Evolutionary conservation across 2,888 invertebrate genomes (phyloP).

Genomic region (Philaethria dido): DNA sequence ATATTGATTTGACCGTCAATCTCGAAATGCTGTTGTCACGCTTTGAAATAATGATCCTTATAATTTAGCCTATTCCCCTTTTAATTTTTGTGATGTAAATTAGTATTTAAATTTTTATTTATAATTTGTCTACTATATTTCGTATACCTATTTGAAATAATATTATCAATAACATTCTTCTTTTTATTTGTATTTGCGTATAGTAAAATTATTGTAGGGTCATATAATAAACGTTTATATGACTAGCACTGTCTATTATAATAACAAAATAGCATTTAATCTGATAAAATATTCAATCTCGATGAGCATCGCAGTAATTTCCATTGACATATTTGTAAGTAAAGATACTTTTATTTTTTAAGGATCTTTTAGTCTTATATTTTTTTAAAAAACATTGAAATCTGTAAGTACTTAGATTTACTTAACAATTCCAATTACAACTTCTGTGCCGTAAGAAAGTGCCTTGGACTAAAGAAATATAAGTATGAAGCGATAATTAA

Average conservation of each 20-base stretch:
- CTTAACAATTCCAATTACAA: not conserved
- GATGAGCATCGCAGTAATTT: no score
- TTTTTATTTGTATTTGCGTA: not conserved
- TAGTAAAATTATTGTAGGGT: not conserved
- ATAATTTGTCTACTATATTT: no score
- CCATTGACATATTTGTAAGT: no score
- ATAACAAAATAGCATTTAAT: not conserved
- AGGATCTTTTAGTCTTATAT: no score
- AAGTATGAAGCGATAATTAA: no score
- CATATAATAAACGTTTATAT: not conserved
- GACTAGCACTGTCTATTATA: not conserved
- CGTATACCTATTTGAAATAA: no score
- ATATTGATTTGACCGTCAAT: not conserved
- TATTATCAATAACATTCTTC: not conserved
- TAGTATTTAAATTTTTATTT: no score
- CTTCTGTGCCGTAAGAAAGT: not conserved
- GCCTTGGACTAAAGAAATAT: not conserved
- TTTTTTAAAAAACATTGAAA: not conserved
- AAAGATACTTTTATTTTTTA: no score
- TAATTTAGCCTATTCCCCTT: no score
- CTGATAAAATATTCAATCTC: not conserved
- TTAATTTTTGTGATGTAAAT: no score
- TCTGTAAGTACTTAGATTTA: not conserved
- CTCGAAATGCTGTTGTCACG: no score
- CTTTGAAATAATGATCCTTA: no score